A percentile compares a stretch with the other conserved stretches of the same genome.
Evolutionary conservation across 2,888 invertebrate species (phyloP).

Genomic region (Gibbula magus): DNA sequence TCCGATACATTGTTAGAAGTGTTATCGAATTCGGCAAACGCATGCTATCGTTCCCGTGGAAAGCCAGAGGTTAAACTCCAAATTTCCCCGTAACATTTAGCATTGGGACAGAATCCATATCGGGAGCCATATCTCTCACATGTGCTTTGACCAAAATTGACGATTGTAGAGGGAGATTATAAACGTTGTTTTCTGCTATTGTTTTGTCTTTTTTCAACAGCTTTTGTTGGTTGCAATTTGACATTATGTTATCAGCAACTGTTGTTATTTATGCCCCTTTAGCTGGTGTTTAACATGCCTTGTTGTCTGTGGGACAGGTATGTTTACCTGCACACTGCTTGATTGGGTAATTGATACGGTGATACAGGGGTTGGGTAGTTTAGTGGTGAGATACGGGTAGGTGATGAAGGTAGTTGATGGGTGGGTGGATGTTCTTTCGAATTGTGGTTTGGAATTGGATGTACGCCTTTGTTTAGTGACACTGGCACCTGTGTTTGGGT

Average conservation of each 20-base stretch:
- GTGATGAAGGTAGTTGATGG: too few relatives aligned
- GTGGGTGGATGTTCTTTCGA: too few relatives aligned
- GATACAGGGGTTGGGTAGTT: too few relatives aligned
- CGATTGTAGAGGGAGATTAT: not conserved
- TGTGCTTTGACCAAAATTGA: not conserved
- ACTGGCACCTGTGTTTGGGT: too few relatives aligned
- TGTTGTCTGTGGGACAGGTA: too few relatives aligned
- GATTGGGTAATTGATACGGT: too few relatives aligned
- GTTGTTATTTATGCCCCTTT: not conserved
- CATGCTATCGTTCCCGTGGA: not conserved
- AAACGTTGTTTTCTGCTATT: constrained; percentile 1
- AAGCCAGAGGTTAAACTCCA: not conserved
- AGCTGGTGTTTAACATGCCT: not conserved
- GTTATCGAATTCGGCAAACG: not conserved
- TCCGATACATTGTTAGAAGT: constrained; percentile 10
- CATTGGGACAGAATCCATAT: not conserved
- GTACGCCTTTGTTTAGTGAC: too few relatives aligned
- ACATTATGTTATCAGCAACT: not conserved
- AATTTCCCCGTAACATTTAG: not conserved
- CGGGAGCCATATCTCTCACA: not conserved
- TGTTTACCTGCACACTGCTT: too few relatives aligned
- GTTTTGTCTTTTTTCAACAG: constrained; percentile 3
- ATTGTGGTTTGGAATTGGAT: too few relatives aligned
- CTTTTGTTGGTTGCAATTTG: not conserved
- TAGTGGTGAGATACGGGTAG: too few relatives aligned